Evolutionary conservation across 1,140 invertebrate genomes (phyloP), one percentile per base, ranked within the genome.

Genomic region (Cyrtorhinus lividipennis): DNA sequence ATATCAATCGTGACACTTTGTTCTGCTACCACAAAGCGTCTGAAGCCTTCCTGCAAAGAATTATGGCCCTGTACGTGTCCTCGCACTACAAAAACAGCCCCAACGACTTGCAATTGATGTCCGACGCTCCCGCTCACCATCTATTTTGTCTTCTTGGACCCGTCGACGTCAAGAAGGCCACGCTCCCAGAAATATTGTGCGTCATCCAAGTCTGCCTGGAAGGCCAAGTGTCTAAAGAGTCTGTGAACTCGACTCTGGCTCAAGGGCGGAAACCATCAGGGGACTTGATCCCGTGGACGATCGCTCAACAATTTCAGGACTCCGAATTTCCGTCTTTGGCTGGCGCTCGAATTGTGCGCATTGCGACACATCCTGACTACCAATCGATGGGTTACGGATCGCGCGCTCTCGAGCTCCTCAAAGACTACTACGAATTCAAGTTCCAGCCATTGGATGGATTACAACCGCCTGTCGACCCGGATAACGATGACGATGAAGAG

Each of bases 1-100:
- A 91, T 53, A 86, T 94, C 45, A 90, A 92, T 71, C 77, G 96
- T 64, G 95, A 99, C 72, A 94, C 94, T 0, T 74, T 99, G 13
- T 99, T 99, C 75, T 97, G 92, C 61, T 98, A 95, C 72, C 93
- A 98, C 70, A 90, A 90, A 73, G 91, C 92, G 0, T 95, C 95
- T 0, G 97, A 99, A 76, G 76, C 82, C 1, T 99, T 99, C 75
- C 77, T 99, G 2, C 92, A 98, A 70, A 78, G 88, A 68, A 70
- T 99, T 0, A 90, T 99, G 64, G 82, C 90, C 27, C 82, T 99
- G 2, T 97, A 94, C 73, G 95, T 98, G 0, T 83, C 96, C 0
- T 98, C 95, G 13, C 96, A 99, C 79, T 99, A 99, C 72, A 98
- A 96, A 83, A 99, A 99, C 75, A 93, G 88, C 62, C 97, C 97